Base-by-base conservation (phyloP, 1,140 invertebrate species). In the Luehdorfia chinensis region DNA sequence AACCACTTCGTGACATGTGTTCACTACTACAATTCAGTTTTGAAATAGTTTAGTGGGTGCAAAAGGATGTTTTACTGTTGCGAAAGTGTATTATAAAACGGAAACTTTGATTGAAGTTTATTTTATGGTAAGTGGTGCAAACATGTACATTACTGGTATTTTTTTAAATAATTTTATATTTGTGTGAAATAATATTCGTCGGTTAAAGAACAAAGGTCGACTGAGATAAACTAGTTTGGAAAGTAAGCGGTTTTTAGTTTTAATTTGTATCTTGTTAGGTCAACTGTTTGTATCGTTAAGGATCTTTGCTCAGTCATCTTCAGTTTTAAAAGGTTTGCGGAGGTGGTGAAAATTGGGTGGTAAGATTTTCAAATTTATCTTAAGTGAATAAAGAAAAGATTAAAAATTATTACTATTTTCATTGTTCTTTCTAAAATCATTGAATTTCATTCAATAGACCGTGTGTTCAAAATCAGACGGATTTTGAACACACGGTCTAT, bases 21-120 rank as follows among this genome's bases (percentile, higher is more conserved):
- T 41, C 25, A 32, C 34, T 37, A 14, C 31, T 55, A 49, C 46
- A 30, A 45, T 55, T 49, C 30, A 51, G 49, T 56, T 59, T 55
- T 47, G 43, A 63, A 63, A 66, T 59, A 59, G 66, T 71, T 71
- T 19, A 59, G 52, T 61, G 53, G 47, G 57, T 64, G 54, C 60
- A 59, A 66, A 71, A 65, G 53, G 59, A 59, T 68, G 59, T 52
- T 47, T 45, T 47, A 52, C 33, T 11, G 55, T 55, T 54, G 39
- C 39, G 25, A 45, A 47, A 48, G 52, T 59, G 46, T 52, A 47
- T 41, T 27, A 43, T 33, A 57, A 66, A 70, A 57, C 68, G 69
- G 72, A 75, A 43, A 28, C 13, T 15, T 43, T 27, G 13, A 70
- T 59, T 59, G 25, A 37, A 47, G 27, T 52, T 51, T 33, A 55